phyloP scores from a whole-genome alignment of 2,888 invertebrate genomes.

The Rotaria magnacalcarata region DNA sequence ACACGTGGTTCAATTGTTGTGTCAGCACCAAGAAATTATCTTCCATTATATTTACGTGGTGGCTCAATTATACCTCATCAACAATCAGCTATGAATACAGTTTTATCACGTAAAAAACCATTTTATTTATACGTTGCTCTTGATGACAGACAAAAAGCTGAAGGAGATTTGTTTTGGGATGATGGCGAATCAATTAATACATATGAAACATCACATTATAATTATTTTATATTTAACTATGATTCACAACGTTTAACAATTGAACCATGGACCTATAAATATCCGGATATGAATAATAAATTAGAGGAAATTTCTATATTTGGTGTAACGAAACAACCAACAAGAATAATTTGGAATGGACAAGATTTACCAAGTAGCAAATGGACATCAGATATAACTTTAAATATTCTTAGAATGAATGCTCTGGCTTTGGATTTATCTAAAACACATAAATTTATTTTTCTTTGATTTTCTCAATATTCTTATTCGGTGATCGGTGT shows the following conservation, averaged over 20 bases:
- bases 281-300: slow-evolving; percentile 3
- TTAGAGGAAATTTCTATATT: slow-evolving; percentile 38
- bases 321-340: slow-evolving; percentile 15
- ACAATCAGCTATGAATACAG: slow-evolving; percentile 40
- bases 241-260: slow-evolving; percentile 30
- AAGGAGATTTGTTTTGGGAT: slow-evolving; percentile 58
- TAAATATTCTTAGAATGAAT: background rate
- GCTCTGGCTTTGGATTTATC: background rate
- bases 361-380: background rate
- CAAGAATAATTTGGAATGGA: slow-evolving; percentile 26
- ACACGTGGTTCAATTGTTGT: background rate
- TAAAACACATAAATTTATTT: background rate
- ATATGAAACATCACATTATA: slow-evolving; percentile 34
- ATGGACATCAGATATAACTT: background rate
- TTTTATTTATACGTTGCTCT: slow-evolving; percentile 68
- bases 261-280: slow-evolving; percentile 20
- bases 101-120: slow-evolving; percentile 63
- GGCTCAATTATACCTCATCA: slow-evolving; percentile 52
- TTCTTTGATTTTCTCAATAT: background rate
- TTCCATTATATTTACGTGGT: slow-evolving; percentile 52
- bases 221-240: slow-evolving; percentile 43
- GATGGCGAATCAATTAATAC: slow-evolving; percentile 43
- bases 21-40: slow-evolving; percentile 37
- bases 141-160: slow-evolving; percentile 62
- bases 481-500: background rate